These are phyloP conservation scores for Poeciliopsis turneri DNA, from an alignment of 2,797 vertebrate species.

Conservation along the genomic window DNA sequence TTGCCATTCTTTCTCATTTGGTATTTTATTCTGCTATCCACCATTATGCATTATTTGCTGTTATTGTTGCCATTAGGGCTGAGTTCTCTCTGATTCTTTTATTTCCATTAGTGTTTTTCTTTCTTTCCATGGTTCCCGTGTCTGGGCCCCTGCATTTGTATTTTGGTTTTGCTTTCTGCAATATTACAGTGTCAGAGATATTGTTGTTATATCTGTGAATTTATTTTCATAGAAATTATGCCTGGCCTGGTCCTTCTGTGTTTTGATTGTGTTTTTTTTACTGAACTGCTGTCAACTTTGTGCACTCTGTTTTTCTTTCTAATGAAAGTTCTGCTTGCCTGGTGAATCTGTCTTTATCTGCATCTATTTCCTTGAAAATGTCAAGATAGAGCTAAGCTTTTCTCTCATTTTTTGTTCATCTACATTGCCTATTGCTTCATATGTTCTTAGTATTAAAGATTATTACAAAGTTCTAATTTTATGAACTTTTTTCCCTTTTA, in stretches of 20 bases:
- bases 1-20: neutral
- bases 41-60: neutral
- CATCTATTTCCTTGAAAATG: neutral
- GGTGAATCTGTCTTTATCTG: neutral
- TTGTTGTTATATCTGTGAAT: neutral
- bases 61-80: neutral
- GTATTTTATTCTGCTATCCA: neutral
- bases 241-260: neutral
- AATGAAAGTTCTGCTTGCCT: neutral
- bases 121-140: neutral
- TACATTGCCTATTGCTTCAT: neutral
- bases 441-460: neutral
- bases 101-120: neutral
- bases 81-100: neutral
- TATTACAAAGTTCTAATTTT: too few species aligned
- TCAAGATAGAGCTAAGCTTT: neutral
- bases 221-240: neutral
- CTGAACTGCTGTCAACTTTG: neutral
- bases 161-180: neutral
- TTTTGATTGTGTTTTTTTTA: neutral
- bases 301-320: neutral
- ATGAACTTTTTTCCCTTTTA: neutral
- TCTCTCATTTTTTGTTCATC: neutral
- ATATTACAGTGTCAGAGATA: neutral
- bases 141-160: neutral